Conservation (phyloP, 1,140 invertebrate species). For the Atta texana region DNA sequence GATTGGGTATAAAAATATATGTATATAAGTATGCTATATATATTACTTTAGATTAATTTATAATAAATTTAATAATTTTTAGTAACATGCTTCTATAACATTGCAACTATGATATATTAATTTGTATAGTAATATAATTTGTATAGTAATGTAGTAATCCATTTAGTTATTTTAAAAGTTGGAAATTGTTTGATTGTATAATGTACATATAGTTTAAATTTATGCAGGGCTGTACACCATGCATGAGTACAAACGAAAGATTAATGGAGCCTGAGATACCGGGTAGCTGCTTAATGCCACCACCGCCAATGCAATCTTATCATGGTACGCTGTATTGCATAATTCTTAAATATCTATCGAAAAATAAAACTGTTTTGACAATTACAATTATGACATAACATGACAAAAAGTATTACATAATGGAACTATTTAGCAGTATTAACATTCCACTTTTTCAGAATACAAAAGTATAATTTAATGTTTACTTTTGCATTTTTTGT, state of each 20-base stretch:
- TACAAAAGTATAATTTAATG: background rate
- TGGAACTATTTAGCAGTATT: background rate
- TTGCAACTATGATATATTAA: background rate
- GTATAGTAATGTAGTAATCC: background rate
- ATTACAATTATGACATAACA: background rate
- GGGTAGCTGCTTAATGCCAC: slow-evolving; percentile 81
- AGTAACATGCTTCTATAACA: background rate
- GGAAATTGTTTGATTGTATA: background rate
- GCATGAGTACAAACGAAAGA: slow-evolving; percentile 81
- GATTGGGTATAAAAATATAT: too few relatives aligned
- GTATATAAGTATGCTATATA: background rate
- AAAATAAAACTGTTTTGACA: background rate
- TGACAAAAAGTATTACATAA: background rate
- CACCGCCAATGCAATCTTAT: slow-evolving; percentile 83
- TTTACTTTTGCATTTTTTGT: background rate
- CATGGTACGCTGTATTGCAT: slow-evolving; percentile 77
- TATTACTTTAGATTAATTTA: background rate
- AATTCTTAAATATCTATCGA: background rate
- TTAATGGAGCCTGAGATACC: slow-evolving; percentile 81
- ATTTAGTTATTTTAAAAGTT: slow-evolving; percentile 6
- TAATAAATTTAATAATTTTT: slow-evolving; percentile 12
- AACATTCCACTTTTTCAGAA: background rate
- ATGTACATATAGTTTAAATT: slow-evolving; percentile 50
- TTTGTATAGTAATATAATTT: background rate
- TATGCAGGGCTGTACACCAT: slow-evolving; percentile 81